Evolutionary conservation across 2,113 vertebrate genomes (phyloP).

Genomic region (Zosterops borbonicus): DNA sequence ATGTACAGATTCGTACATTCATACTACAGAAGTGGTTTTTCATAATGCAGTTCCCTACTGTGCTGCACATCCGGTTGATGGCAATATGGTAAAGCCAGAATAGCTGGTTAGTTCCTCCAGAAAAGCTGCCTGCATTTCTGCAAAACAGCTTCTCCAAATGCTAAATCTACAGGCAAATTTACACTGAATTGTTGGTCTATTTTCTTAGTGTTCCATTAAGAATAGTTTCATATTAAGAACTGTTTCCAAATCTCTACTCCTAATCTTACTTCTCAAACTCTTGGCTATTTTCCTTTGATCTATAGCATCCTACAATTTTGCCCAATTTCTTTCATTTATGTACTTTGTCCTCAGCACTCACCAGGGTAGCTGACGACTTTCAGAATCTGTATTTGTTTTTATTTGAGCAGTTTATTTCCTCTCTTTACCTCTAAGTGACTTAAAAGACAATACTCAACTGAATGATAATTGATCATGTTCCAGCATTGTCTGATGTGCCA

Average conservation of each 20-base stretch:
- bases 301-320: neutral
- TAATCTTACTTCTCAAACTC: neutral
- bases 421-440: neutral
- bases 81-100: neutral
- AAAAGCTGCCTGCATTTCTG: neutral
- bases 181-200: neutral
- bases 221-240: neutral
- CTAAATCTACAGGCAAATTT: neutral
- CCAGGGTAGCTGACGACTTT: neutral
- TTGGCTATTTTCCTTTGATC: neutral
- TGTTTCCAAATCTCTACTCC: neutral
- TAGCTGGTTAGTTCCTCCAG: neutral
- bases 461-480: neutral
- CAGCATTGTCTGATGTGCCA: neutral
- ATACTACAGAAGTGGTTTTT: neutral
- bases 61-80: neutral
- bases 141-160: neutral
- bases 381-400: neutral
- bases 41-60: neutral
- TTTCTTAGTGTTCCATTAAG: neutral
- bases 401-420: neutral
- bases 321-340: neutral
- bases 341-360: neutral
- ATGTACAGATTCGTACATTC: neutral
- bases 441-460: neutral